Evolutionary conservation across 23 tunicate genomes (phyloP), one percentile per base, ranked within the genome.

Genomic region (Trididemnum clinides): DNA sequence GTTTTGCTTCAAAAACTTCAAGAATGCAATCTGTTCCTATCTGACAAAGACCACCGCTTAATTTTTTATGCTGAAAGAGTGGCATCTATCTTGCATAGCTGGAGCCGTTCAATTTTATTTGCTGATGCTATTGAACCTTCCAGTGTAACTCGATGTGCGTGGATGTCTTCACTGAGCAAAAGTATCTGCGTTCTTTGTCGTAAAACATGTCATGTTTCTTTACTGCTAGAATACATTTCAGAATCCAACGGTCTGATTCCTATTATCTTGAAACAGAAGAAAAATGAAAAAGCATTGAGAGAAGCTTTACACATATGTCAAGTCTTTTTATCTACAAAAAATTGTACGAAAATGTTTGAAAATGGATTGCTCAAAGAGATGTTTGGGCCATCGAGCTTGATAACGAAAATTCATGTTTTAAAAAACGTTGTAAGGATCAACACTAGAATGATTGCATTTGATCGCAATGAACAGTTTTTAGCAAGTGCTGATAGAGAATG

Each of bases 11-110:
- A 38, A 37, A 23, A 21, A 1, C 73, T 86, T 6, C 54, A 80
- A 31, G 31, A 30, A 0, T 58, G 84, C 64, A 78, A 51, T 2
- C 39, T 86, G 39, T 66, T 91, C 39, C 59, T 91, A 44, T 35
- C 63, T 0, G 81, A 81, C 23, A 31, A 86, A 10, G 26, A 18
- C 0, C 58, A 54, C 29, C 36, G 29, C 10, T 54, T 36, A 3
- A 49, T 81, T 2, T 85, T 82, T 69, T 77, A 85, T 33, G 83
- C 83, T 20, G 96, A 86, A 65, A 51, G 90, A 50, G 34, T 91
- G 6, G 87, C 90, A 30, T 62, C 87, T 2, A 87, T 91, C 22
- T 39, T 91, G 64, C 96, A 91, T 36, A 88, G 91, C 71, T 29
- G 71, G 34, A 90, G 96, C 59, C 96, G 96, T 18, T 77, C 71